phyloP scores from a whole-genome alignment of 2,797 vertebrate genomes.

The Mergus octosetaceus region DNA sequence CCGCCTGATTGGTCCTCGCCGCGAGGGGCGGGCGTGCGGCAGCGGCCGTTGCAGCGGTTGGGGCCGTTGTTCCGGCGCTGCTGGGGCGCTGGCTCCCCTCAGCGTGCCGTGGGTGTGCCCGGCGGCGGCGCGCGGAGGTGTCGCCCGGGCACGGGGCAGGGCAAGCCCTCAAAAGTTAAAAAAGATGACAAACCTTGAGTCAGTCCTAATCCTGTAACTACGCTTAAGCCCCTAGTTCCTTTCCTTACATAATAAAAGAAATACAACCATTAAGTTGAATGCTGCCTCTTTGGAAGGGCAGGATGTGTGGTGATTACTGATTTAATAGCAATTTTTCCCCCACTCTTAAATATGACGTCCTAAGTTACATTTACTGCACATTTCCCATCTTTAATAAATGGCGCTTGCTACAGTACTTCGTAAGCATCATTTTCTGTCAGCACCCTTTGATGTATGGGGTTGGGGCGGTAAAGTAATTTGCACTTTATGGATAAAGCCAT shows the following conservation, averaged over 20 bases:
- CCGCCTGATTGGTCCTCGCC: too few relatives aligned
- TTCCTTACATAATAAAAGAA: background rate
- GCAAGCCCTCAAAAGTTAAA: background rate
- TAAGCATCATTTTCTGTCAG: background rate
- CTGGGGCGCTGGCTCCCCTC: too few relatives aligned
- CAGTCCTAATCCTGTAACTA: background rate
- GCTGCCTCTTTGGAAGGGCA: accelerated
- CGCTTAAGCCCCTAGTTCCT: background rate
- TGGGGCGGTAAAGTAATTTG: background rate
- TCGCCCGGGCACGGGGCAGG: too few relatives aligned
- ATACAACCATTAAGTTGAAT: accelerated
- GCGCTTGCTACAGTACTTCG: background rate
- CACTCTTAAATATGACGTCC: background rate
- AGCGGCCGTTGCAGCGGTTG: too few relatives aligned
- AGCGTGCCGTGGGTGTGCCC: too few relatives aligned
- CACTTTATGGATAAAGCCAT: background rate
- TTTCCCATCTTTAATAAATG: background rate
- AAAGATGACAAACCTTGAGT: background rate
- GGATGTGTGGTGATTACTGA: background rate
- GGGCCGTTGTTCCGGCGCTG: too few relatives aligned
- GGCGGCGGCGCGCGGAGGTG: too few relatives aligned
- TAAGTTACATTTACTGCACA: background rate
- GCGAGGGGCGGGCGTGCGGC: too few relatives aligned
- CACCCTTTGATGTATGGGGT: background rate
- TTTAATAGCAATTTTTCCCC: background rate